These are phyloP conservation scores for Equus quagga DNA, from an alignment of 2,113 vertebrate species.

Conservation along the genomic window DNA sequence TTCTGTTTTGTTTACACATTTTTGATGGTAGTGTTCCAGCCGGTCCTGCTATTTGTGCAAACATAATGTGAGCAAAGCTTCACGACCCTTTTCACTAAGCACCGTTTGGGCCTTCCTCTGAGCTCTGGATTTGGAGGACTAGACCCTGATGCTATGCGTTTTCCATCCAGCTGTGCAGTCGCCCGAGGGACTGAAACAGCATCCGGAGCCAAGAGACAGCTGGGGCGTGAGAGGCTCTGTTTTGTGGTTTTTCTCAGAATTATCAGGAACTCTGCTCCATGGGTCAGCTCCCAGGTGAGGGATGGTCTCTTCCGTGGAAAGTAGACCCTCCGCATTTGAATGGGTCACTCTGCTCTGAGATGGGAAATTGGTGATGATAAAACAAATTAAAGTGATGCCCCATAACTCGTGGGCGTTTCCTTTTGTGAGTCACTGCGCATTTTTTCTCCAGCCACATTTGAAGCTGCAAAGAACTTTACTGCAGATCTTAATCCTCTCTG, in stretches of 20 bases:
- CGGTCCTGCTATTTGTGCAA: background rate
- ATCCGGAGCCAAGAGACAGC: background rate
- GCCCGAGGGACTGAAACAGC: background rate
- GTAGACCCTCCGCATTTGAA: fast-evolving
- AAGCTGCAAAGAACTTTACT: background rate
- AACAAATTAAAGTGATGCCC: background rate
- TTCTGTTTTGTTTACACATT: background rate
- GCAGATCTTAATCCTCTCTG: background rate
- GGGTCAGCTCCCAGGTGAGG: background rate
- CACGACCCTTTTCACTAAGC: fast-evolving
- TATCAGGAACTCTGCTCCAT: too few relatives aligned
- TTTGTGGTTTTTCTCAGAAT: background rate
- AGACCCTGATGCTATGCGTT: fast-evolving
- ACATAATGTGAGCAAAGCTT: fast-evolving
- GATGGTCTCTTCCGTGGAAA: background rate
- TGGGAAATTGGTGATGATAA: background rate
- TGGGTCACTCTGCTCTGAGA: background rate
- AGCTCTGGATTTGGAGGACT: background rate
- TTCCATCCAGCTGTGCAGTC: background rate
- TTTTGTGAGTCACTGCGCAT: fast-evolving
- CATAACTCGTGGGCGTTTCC: fast-evolving
- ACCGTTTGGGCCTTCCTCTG: fast-evolving
- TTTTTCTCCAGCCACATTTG: background rate
- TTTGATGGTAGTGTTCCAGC: background rate
- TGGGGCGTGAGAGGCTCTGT: fast-evolving